A percentile compares a stretch with the other conserved stretches of the same genome.
Conservation (phyloP, 2,113 vertebrate species). For the Melanocharis versteri region DNA sequence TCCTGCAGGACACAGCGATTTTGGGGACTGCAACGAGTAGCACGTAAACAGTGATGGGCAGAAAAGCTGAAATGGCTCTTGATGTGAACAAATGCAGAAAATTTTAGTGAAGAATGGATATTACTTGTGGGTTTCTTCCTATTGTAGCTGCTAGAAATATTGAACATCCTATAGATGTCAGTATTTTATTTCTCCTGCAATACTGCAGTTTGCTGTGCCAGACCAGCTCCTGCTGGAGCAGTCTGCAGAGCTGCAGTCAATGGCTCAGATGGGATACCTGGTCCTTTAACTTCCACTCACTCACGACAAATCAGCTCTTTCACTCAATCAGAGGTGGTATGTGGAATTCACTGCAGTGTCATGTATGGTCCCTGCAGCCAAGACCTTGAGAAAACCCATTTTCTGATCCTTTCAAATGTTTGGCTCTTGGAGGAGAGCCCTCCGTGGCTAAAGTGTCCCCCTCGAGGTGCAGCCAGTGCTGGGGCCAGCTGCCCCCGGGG, state of each 20-base stretch:
- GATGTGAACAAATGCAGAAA: neutral
- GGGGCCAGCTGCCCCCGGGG: neutral
- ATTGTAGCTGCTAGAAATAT: neutral
- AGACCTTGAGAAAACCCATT: neutral
- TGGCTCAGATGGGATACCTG: neutral
- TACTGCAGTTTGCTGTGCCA: neutral
- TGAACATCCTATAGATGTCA: neutral
- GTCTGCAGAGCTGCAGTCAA: neutral
- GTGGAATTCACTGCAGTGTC: neutral
- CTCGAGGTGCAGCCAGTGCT: rapidly evolving
- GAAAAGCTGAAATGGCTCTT: neutral
- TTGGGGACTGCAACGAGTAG: neutral
- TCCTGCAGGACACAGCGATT: neutral
- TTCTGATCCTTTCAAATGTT: neutral
- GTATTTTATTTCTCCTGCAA: neutral
- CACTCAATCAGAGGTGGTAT: neutral
- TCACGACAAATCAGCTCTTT: neutral
- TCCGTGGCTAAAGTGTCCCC: neutral
- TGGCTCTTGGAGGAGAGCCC: neutral
- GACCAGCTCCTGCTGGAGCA: neutral
- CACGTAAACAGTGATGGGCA: neutral
- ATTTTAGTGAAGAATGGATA: neutral
- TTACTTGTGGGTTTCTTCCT: neutral
- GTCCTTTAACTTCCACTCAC: neutral
- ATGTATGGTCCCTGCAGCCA: neutral